phyloP scores from a whole-genome alignment of 2,797 vertebrate species.

The Pseudomugil tenellus region DNA sequence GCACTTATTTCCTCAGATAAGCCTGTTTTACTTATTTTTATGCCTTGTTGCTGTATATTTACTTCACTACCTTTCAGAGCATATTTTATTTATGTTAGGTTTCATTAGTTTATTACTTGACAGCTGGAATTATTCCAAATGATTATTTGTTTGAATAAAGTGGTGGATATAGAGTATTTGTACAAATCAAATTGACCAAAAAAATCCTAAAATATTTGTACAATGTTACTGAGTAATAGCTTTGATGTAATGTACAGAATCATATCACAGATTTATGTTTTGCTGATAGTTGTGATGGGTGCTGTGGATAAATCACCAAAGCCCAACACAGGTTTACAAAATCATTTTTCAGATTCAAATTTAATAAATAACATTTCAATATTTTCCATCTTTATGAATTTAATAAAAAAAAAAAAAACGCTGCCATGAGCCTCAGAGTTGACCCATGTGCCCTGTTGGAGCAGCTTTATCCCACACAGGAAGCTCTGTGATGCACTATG shows the following conservation, averaged over 20 bases:
- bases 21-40: no score
- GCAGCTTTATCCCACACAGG: slow-evolving; percentile 47
- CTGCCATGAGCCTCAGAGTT: background rate
- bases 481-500: slow-evolving; percentile 48
- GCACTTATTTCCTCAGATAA: no score
- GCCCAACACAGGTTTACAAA: background rate
- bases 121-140: no score
- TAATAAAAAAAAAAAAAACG: no score
- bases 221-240: background rate
- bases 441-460: background rate
- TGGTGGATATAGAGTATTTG: no score
- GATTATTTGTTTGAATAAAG: no score
- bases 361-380: background rate
- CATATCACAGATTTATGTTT: background rate
- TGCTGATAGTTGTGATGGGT: background rate
- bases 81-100: no score
- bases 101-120: no score
- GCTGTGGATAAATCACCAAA: background rate
- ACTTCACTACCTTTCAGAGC: no score
- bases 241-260: background rate
- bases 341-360: background rate
- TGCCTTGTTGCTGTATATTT: no score
- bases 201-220: background rate
- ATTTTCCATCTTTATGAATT: background rate
- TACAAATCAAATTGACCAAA: background rate